phyloP scores from a whole-genome alignment of 2,113 vertebrate genomes.

The Salvelinus sp. region DNA sequence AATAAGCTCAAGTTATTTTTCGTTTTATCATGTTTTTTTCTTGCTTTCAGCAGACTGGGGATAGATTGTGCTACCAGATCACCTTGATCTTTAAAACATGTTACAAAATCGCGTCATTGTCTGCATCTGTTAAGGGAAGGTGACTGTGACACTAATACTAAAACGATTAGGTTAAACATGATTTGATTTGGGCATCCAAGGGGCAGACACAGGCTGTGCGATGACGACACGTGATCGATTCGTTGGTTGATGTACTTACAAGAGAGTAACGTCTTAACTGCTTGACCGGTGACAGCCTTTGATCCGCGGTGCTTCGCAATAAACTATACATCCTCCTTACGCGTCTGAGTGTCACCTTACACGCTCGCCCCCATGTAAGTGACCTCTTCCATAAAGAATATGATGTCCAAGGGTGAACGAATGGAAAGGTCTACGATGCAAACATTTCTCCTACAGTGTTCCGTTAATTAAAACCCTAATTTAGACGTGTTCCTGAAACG shows the following conservation, averaged over 20 bases:
- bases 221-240: slow-evolving; percentile 5
- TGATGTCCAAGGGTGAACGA: neutral
- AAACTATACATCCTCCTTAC: neutral
- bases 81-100: too few relatives aligned
- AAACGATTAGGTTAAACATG: neutral
- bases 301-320: slow-evolving; percentile 5
- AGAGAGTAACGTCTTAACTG: slow-evolving; percentile 2
- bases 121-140: too few relatives aligned
- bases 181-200: neutral
- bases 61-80: neutral
- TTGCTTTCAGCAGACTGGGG: neutral
- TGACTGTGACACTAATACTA: neutral
- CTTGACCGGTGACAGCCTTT: slow-evolving; percentile 7
- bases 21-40: too few relatives aligned
- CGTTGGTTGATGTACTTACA: slow-evolving; percentile 16
- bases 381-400: neutral
- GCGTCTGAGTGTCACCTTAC: neutral
- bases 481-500: too few relatives aligned
- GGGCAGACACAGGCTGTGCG: neutral
- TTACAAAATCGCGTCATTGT: too few relatives aligned
- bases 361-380: neutral
- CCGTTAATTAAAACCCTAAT: neutral
- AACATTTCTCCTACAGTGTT: neutral
- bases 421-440: neutral
- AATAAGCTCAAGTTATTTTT: too few relatives aligned